phyloP scores from a whole-genome alignment of 2,113 vertebrate genomes.

The Oxygymnocypris stewartii region DNA sequence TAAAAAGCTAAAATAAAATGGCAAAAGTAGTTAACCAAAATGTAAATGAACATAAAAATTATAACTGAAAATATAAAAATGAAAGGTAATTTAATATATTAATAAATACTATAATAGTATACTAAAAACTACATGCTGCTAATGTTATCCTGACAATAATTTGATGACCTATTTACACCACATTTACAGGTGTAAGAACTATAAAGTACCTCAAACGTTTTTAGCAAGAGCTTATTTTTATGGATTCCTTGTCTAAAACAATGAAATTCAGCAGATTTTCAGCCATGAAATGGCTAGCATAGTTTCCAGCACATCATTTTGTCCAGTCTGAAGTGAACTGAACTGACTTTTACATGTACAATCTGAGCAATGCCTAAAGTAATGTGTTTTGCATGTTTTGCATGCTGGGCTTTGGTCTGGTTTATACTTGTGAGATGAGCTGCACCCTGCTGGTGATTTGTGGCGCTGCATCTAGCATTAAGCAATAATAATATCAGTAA shows the following conservation, averaged over 20 bases:
- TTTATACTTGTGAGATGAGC: conserved; percentile 3
- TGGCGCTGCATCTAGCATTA: conserved; percentile 54
- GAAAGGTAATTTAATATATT: neutral
- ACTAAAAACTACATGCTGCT: neutral
- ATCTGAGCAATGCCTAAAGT: neutral
- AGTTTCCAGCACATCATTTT: neutral
- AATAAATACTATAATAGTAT: neutral
- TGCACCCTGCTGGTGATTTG: conserved; percentile 65
- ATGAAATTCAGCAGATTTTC: neutral
- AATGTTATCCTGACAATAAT: neutral
- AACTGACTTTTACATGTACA: neutral
- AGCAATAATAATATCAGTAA: conserved; percentile 2
- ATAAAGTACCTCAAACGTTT: neutral
- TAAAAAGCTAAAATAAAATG: neutral
- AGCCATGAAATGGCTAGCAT: neutral
- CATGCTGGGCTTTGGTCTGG: neutral
- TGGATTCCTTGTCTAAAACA: neutral
- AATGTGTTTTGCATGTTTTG: conserved; percentile 22
- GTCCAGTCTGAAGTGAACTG: neutral
- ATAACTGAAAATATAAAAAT: neutral
- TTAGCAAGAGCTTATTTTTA: neutral
- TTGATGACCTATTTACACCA: too few relatives aligned
- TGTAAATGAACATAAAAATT: neutral
- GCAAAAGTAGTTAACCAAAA: neutral
- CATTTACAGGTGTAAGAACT: neutral